Base-by-base conservation (phyloP, 2,113 vertebrate genomes). In the Hydrochoerus hydrochaeris region DNA sequence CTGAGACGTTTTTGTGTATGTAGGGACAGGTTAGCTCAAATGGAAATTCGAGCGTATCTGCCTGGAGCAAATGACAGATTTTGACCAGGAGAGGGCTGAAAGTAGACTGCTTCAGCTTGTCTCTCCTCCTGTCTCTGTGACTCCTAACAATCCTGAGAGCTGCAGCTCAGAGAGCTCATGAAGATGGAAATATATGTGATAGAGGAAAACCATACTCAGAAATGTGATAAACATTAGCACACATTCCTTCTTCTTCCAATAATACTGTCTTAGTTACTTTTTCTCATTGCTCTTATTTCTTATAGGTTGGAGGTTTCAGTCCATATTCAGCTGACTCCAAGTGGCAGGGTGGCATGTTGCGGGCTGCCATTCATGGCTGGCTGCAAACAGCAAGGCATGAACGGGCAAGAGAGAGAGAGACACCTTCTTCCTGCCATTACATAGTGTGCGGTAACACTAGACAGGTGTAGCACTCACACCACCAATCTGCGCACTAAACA, bases 121-220 rank as follows among this genome's bases (percentile, higher is more conserved):
- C 4, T 20, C 60, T 22, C 20, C 65, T 46, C 8, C 67, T 16
- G 44, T 30, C 32, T 73, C 85, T 80, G 32, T 63, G 32, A 84
- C 58, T 75, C 17, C 44, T 7, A 46, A 14, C 2, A 80, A 7
- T 41, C 2, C 26, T n/a, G 32, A 17, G 49, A 65, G 11, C 63
- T 81, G n/a, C 7, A 58, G 32, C 14, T 85, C 11, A 41, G n/a
- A n/a, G n/a, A n/a, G n/a, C 95, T 90, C 95, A 86, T 90, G 90
- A 97, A 97, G 94, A 92, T 78, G 92, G 69, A 97, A 97, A 97
- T 95, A 94, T 88, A 97, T 90, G 90, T 83, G 95, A 96, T 88
- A 95, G 92, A 95, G 62, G 90, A 97, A 97, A 92, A 98, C 95
- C 97, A 95, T 97, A 95, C 88, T 57, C 93, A 95, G 94, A 97